These are phyloP conservation scores for Panulirus ornatus DNA, from an alignment of 1,140 invertebrate genomes.

Conservation along the genomic window DNA sequence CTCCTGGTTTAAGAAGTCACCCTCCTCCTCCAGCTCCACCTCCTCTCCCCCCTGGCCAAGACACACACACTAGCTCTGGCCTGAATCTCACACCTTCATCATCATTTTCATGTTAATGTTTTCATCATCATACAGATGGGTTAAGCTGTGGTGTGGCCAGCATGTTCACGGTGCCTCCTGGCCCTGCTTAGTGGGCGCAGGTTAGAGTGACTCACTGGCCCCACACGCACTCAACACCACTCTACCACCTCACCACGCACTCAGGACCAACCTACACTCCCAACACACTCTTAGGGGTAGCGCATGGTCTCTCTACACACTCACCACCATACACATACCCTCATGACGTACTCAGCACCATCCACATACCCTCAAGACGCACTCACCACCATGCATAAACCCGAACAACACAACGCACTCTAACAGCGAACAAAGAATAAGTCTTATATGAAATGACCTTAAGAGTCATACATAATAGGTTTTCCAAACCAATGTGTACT, in stretches of 20 bases:
- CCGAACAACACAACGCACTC: too few relatives aligned
- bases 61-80: background rate
- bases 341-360: background rate
- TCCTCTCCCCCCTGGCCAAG: background rate
- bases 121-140: conserved; percentile 49
- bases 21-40: background rate
- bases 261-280: background rate
- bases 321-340: background rate
- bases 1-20: too few relatives aligned
- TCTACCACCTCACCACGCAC: background rate
- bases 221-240: background rate
- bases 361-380: background rate
- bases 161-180: background rate
- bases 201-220: too few relatives aligned
- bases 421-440: too few relatives aligned
- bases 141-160: conserved; percentile 28
- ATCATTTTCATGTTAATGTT: conserved; percentile 53
- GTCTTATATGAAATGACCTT: too few relatives aligned
- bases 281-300: too few relatives aligned
- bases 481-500: too few relatives aligned
- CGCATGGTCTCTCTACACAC: background rate
- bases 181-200: background rate
- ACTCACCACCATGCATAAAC: too few relatives aligned
- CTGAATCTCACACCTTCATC: conserved; percentile 45
- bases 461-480: too few relatives aligned